Percentiles rank a stretch among this genome's conserved stretches.
These are phyloP conservation scores for Brachyalestes nurse DNA, from an alignment of 2,797 vertebrate genomes.

Conservation along the genomic window DNA sequence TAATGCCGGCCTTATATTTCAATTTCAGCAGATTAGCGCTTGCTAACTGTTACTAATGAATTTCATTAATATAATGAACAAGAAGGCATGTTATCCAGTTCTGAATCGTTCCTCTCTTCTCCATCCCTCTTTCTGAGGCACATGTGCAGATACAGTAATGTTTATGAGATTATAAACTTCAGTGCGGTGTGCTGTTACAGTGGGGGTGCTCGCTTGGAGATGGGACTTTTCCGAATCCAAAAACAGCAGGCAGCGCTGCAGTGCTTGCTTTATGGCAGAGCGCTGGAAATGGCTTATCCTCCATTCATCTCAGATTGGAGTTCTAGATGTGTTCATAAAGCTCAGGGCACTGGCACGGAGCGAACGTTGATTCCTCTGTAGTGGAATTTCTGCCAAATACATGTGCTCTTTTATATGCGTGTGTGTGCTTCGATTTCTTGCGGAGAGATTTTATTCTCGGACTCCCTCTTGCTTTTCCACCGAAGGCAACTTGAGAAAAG, in stretches of 20 bases:
- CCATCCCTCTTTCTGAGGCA: conserved; percentile 71
- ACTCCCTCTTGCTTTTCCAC: conserved; percentile 32
- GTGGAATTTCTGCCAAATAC: conserved; percentile 27
- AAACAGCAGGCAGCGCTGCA: conserved; percentile 75
- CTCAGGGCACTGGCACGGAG: conserved; percentile 34
- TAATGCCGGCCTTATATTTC: conserved; percentile 90
- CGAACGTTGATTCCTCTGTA: conserved; percentile 34
- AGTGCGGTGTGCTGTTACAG: conserved; percentile 52
- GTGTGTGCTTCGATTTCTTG: conserved; percentile 25
- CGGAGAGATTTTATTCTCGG: conserved; percentile 31
- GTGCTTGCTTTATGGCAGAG: conserved; percentile 55
- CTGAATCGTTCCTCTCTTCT: conserved; percentile 61
- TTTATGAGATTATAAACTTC: conserved; percentile 81
- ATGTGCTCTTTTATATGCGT: conserved; percentile 26
- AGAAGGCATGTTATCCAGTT: conserved; percentile 75
- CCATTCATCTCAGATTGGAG: conserved; percentile 48
- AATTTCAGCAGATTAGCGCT: conserved; percentile 86
- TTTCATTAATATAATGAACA: conserved; percentile 83
- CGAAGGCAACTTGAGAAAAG: conserved; percentile 3
- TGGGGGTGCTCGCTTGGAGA: conserved; percentile 72
- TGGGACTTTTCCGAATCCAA: conserved; percentile 72
- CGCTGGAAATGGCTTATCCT: conserved; percentile 48
- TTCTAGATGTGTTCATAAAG: conserved; percentile 42
- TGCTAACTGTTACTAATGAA: conserved; percentile 85
- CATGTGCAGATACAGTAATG: conserved; percentile 72